Percentiles rank a stretch among this genome's conserved stretches.
Conservation (phyloP, 1,140 invertebrate species). For the Muscidifurax raptorellus region DNA sequence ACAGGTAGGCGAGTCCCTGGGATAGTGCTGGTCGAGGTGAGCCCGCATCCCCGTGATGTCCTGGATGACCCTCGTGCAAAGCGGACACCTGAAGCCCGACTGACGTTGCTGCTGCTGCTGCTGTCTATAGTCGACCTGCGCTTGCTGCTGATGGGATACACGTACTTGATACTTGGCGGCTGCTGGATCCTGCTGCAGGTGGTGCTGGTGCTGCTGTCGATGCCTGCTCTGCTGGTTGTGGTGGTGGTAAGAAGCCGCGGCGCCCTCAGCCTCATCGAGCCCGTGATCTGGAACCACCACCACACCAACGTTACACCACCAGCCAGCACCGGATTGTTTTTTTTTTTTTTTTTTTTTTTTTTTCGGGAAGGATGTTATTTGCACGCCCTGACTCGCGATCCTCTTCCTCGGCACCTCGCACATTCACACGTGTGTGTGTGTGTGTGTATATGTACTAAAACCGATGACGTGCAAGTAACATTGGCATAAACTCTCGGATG, state of each 20-base stretch:
- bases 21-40: slow-evolving; percentile 88
- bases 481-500: neutral
- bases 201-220: slow-evolving; percentile 73
- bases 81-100: slow-evolving; percentile 77
- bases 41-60: slow-evolving; percentile 81
- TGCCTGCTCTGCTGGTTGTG: slow-evolving; percentile 72
- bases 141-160: slow-evolving; percentile 72
- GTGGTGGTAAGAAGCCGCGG: slow-evolving; percentile 73
- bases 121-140: slow-evolving; percentile 45
- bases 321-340: slow-evolving; percentile 65
- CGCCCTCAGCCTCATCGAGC: slow-evolving; percentile 70
- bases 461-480: no score
- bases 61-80: slow-evolving; percentile 81
- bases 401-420: no score
- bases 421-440: no score
- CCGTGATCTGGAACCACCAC: slow-evolving; percentile 76
- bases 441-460: no score
- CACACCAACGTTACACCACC: slow-evolving; percentile 74
- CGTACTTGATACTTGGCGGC: slow-evolving; percentile 71
- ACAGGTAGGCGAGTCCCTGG: slow-evolving; percentile 86
- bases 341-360: neutral
- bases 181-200: slow-evolving; percentile 55
- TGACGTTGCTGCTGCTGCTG: slow-evolving; percentile 63
- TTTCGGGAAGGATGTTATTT: neutral
- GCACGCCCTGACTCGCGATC: neutral